A percentile compares a stretch with the other conserved stretches of the same genome.
These are phyloP conservation scores for Synanceia verrucosa DNA, from an alignment of 2,797 vertebrate species.

Conservation along the genomic window DNA sequence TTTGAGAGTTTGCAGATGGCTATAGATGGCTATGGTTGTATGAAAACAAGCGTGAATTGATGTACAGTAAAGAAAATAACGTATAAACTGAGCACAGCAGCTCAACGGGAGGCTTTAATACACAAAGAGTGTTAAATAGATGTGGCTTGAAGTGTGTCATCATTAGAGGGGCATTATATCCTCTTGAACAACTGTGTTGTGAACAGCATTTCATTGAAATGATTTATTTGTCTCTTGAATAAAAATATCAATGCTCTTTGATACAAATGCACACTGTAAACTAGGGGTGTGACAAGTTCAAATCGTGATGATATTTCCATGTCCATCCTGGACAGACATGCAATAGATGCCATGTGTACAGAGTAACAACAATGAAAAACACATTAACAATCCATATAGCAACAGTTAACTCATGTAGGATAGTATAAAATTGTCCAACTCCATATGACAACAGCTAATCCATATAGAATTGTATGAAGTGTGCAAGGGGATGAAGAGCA, in stretches of 20 bases:
- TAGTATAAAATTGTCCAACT: too few relatives aligned
- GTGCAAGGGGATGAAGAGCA: too few relatives aligned
- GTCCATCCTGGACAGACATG: too few relatives aligned
- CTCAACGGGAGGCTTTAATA: slow-evolving; percentile 35
- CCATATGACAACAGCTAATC: too few relatives aligned
- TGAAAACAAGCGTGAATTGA: slow-evolving; percentile 3
- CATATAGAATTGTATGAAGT: too few relatives aligned
- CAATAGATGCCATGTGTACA: too few relatives aligned
- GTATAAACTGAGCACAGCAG: slow-evolving; percentile 18
- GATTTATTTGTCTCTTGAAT: slow-evolving; percentile 26
- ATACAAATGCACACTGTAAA: slow-evolving; percentile 34
- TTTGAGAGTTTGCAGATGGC: background rate
- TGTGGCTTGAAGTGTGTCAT: slow-evolving; percentile 39
- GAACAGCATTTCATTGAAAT: slow-evolving; percentile 56
- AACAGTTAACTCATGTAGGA: too few relatives aligned
- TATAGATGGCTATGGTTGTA: background rate
- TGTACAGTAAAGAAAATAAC: slow-evolving; percentile 25
- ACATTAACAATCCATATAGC: too few relatives aligned
- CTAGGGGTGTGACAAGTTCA: too few relatives aligned
- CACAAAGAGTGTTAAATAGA: slow-evolving; percentile 38
- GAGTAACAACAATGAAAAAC: too few relatives aligned
- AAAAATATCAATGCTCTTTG: slow-evolving; percentile 42
- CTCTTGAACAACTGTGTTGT: slow-evolving; percentile 26
- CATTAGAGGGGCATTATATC: slow-evolving; percentile 39
- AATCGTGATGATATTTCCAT: too few relatives aligned